Base-by-base conservation (phyloP, 2,113 vertebrate genomes). In the Hypocryptadius cinnamomeus region DNA sequence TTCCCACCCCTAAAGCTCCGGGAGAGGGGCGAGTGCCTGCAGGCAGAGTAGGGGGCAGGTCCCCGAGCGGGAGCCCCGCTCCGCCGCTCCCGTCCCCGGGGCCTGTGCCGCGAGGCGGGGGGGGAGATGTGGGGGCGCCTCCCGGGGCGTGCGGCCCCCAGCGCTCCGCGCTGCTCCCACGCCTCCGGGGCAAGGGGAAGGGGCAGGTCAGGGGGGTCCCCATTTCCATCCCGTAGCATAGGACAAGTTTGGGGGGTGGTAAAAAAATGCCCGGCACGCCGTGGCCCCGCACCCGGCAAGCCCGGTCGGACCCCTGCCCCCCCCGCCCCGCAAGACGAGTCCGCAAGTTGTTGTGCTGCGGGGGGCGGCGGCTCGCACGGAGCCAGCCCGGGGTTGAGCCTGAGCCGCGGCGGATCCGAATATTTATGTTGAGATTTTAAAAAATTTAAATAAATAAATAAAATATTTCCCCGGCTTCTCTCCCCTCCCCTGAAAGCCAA, bases 361-460 rank as follows among this genome's bases (percentile, higher is more conserved):
- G 73, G 83, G 85, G 81, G 84, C 81, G 90, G 93, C 86, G 83
- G 82, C 87, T 82, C 72, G 48, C 77, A 31, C 47, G 31, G 79
- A 69, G 79, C 86, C 87, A 79, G 92, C 92, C 59, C 63, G 51
- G 95, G 91, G 95, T 94, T 97, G 97, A 96, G 92, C 88, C 89
- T 88, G 89, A 70, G 94, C 93, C 93, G 72, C 95, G 84, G 78
- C 63, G 77, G 88, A 97, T 96, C 96, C 96, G 98, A 98, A 98
- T 98, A 98, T 98, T 98, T 97, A 98, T 98, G 97, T 97, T 98
- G 97, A 96, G 96, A 98, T 98, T 97, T 97, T 86, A 95, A 93
- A 97, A 96, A 97, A 98, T 98, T 98, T 98, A 98, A 98, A 98
- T 98, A 98, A 97, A 98, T 98, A 98, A 98, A 98, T 98, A 98